These are phyloP conservation scores for Erebia palarica DNA, from an alignment of 2,888 invertebrate species.

Conservation along the genomic window DNA sequence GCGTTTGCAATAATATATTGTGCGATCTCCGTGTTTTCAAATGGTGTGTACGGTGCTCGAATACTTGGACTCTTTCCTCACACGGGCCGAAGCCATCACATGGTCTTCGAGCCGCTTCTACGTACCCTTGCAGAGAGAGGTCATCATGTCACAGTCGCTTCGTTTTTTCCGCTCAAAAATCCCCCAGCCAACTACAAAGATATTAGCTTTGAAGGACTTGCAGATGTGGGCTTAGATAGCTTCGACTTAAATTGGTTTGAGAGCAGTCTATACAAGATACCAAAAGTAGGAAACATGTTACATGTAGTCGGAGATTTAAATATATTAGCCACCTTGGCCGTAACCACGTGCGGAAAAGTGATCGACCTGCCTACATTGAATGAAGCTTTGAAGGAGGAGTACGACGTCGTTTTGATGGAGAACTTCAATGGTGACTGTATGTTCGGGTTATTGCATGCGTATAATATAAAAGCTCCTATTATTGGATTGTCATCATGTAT, in stretches of 20 bases:
- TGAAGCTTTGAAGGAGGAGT: conserved; percentile 67
- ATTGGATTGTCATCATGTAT: conserved; percentile 81
- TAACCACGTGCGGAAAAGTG: conserved; percentile 62
- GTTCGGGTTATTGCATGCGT: conserved; percentile 81
- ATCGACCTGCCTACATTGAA: conserved; percentile 64
- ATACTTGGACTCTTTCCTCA: conserved; percentile 76
- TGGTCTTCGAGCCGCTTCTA: conserved; percentile 82
- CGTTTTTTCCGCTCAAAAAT: conserved; percentile 80
- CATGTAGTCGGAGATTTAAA: conserved; percentile 55
- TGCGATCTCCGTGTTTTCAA: conserved; percentile 49
- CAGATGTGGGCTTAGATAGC: not conserved
- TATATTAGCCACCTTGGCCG: conserved; percentile 59
- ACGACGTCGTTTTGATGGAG: conserved; percentile 85
- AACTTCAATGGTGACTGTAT: conserved; percentile 85
- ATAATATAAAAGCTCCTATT: conserved; percentile 78
- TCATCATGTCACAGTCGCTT: conserved; percentile 83
- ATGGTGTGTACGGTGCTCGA: conserved; percentile 56
- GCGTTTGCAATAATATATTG: conserved; percentile 41
- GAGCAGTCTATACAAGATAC: conserved; percentile 47
- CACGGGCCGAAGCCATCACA: conserved; percentile 84
- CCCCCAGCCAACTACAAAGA: conserved; percentile 73
- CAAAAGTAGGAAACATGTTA: conserved; percentile 54
- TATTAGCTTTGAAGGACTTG: conserved; percentile 54
- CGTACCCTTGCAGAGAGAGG: conserved; percentile 80
- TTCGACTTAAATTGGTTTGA: conserved; percentile 59